These are phyloP conservation scores for Trichacis sp. DNA, from an alignment of 2,888 invertebrate genomes.

Conservation along the genomic window DNA sequence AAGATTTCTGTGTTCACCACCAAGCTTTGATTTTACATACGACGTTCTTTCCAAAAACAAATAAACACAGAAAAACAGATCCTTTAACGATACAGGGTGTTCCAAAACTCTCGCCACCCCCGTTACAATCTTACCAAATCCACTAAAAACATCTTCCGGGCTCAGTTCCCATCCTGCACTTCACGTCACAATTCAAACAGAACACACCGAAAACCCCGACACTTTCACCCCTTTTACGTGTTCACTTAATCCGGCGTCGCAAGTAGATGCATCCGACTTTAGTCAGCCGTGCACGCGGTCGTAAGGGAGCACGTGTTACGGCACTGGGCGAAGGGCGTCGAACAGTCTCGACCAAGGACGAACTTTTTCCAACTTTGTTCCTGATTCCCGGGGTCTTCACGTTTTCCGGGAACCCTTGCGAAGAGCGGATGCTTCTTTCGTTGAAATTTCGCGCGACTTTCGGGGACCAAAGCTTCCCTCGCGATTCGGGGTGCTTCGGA, in stretches of 20 bases:
- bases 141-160: too few relatives aligned
- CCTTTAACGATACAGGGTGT: not conserved
- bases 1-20: too few relatives aligned
- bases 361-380: too few relatives aligned
- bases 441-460: not conserved
- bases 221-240: not conserved
- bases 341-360: not conserved
- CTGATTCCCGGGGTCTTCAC: too few relatives aligned
- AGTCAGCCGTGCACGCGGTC: constrained; percentile 31
- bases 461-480: not conserved
- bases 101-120: not conserved
- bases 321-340: constrained; percentile 38
- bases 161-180: not conserved
- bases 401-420: not conserved
- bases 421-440: not conserved
- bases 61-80: too few relatives aligned
- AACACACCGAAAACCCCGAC: not conserved
- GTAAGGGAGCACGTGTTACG: constrained; percentile 45
- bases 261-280: not conserved
- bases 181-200: too few relatives aligned
- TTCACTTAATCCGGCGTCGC: constrained; percentile 1
- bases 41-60: too few relatives aligned
- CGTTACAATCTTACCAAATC: too few relatives aligned
- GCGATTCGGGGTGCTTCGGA: constrained; percentile 23
- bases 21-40: not conserved